A percentile compares a stretch with the other conserved stretches of the same genome.
Evolutionary conservation across 2,113 vertebrate species (phyloP).

Genomic region (Poeciliopsis prolifica): DNA sequence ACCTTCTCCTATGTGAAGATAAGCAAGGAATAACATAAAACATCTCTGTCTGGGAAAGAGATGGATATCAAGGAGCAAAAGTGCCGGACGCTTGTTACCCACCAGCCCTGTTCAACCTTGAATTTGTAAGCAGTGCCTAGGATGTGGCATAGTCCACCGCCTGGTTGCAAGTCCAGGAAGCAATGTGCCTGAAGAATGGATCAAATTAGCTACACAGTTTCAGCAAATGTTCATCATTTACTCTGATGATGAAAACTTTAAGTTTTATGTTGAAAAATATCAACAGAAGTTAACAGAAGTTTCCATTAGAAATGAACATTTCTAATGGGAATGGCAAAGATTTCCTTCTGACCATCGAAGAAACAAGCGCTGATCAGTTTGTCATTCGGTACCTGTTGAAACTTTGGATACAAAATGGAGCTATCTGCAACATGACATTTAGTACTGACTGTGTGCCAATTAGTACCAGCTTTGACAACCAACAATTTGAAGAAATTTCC

Average conservation of each 20-base stretch:
- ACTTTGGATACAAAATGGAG: too few species aligned
- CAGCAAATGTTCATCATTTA: background rate
- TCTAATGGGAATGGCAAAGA: too few species aligned
- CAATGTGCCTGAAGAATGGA: constrained; percentile 84
- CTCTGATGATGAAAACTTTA: background rate
- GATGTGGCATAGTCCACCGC: constrained; percentile 94
- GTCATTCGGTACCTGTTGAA: too few species aligned
- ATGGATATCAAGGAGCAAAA: background rate
- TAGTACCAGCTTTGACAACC: too few species aligned
- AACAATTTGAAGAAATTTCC: too few species aligned
- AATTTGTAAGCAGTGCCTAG: constrained; percentile 96
- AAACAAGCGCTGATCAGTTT: too few species aligned
- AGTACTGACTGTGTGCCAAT: too few species aligned
- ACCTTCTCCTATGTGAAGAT: constrained; percentile 87
- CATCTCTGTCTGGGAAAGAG: background rate
- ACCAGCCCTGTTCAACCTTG: constrained; percentile 98
- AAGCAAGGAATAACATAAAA: constrained; percentile 1
- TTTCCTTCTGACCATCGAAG: too few species aligned
- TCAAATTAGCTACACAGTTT: background rate
- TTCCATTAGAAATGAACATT: too few species aligned
- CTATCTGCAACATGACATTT: too few species aligned
- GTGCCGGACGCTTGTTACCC: constrained; percentile 58
- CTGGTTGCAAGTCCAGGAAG: constrained; percentile 93
- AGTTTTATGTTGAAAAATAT: background rate
- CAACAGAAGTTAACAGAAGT: too few species aligned